Evolutionary conservation across 2,888 invertebrate genomes (phyloP), one percentile per base, ranked within the genome.

Genomic region (Melanotus villosus): DNA sequence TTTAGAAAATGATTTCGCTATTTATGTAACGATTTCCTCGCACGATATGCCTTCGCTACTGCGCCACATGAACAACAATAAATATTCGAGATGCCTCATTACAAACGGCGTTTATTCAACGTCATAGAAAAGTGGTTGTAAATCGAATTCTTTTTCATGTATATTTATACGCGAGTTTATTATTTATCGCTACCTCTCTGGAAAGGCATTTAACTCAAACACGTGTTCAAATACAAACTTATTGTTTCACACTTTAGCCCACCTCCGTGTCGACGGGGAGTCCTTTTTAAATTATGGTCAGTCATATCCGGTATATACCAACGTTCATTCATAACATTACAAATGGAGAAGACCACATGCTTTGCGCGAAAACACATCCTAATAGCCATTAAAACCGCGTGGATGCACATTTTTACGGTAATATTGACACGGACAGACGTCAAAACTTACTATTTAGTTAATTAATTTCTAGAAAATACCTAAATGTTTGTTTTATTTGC

Each of bases 161-260:
- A 26, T 57, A 45, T 52, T 36, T 45, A 65, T 26, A 47, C 34
- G 43, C 12, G 7, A 50, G 1, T 56, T 57, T 56, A 47, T 65
- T 45, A 41, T 65, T 57, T 43, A 65, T 43, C 21, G 32, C 43
- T 47, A 23, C 36, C 21, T 23, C 12, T 60, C 38, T 38, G 30
- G 41, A 16, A 41, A 26, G 47, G 57, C 54, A 56, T 56, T 64
- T 68, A 63, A 69, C 41, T 80, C 80, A 80, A 80, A 82, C 80
- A 81, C 80, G 78, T 82, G 81, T 82, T 80, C 80, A 80, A 82
- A 81, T 80, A 80, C 80, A 80, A 82, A 77, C 79, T 78, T 80
- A 82, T 82, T 82, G 82, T 82, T 80, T 81, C 79, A 76, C 77
- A 75, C 78, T 72, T 76, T 76, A 78, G 79, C 77, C 79, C 79